Percentiles rank a stretch among this genome's conserved stretches.
phyloP scores from a whole-genome alignment of 2,888 invertebrate species.

The Cephus nigrinus region DNA sequence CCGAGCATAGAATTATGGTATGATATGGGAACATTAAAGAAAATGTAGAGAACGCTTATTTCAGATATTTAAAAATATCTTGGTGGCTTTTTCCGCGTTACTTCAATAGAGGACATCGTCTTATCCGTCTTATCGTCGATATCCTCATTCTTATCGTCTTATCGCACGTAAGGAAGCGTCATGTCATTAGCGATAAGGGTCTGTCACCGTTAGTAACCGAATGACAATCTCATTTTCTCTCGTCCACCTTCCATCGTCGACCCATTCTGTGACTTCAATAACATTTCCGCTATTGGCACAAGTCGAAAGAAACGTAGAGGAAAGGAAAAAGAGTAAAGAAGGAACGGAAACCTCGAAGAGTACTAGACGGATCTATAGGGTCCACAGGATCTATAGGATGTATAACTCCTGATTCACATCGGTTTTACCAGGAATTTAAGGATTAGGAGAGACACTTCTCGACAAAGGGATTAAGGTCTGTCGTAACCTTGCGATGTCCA shows the following conservation, averaged over 20 bases:
- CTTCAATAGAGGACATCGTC: background rate
- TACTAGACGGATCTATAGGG: background rate
- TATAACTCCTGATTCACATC: background rate
- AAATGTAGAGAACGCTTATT: background rate
- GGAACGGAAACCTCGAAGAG: background rate
- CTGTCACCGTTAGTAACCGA: background rate
- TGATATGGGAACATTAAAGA: background rate
- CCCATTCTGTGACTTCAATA: background rate
- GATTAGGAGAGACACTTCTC: background rate
- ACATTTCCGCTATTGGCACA: background rate
- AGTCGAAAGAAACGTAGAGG: background rate
- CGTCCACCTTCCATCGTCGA: background rate
- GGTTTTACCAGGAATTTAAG: background rate
- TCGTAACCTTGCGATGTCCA: slow-evolving; percentile 47
- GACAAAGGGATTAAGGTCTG: slow-evolving; percentile 28
- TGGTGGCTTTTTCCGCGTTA: background rate
- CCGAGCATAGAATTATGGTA: slow-evolving; percentile 69
- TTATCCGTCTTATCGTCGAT: background rate
- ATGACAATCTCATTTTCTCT: background rate
- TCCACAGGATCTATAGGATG: background rate
- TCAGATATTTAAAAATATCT: background rate
- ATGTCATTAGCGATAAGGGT: slow-evolving; percentile 3
- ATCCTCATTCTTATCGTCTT: background rate
- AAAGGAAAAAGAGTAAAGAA: background rate
- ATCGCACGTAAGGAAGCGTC: background rate